Base-by-base conservation (phyloP, 1,140 invertebrate genomes). In the Magallana ariakensis region DNA sequence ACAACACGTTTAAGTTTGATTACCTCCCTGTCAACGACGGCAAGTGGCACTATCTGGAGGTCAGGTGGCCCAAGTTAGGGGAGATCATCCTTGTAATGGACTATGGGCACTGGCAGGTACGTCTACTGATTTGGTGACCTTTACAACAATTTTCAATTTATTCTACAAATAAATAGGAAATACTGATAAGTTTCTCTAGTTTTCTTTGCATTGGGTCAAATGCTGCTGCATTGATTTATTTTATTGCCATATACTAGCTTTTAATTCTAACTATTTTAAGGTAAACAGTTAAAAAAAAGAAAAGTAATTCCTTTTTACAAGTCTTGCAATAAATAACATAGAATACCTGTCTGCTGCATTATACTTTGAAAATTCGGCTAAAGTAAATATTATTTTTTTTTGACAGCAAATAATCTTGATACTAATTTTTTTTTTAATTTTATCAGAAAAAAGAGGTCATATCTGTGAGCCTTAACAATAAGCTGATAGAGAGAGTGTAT, bases 21-120 rank as follows among this genome's bases (percentile, higher is more conserved):
- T 84, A 89, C 22, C 85, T 92, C 1, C 81, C 85, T 53, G 94
- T 96, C 6, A 95, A 95, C 88, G 95, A 96, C 91, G 96, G 95
- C 1, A 91, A 94, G 85, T 99, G 98, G 98, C 98, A 99, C 94
- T 96, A 97, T 84, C 95, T 99, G 3, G 97, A 99, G 93, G 96
- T 98, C 0, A 96, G 97, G 86, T 99, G 98, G 98, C 96, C 98
- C 91, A 86, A 80, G 60, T 75, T 87, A 16, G 97, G 96, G 26
- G 97, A 98, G 90, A 96, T 99, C 10, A 97, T 97, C 83, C 95
- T 99, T 55, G 96, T 96, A 85, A 95, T 98, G 22, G 98, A 99
- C 94, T 98, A 98, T 93, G 97, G 91, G 0, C 90, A 92, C 81
- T 89, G 90, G 87, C 87, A 90, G 90, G 92, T 92, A 66, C 83